These are phyloP conservation scores for Crotalus helleri DNA, from an alignment of 2,113 vertebrate species.

Conservation along the genomic window DNA sequence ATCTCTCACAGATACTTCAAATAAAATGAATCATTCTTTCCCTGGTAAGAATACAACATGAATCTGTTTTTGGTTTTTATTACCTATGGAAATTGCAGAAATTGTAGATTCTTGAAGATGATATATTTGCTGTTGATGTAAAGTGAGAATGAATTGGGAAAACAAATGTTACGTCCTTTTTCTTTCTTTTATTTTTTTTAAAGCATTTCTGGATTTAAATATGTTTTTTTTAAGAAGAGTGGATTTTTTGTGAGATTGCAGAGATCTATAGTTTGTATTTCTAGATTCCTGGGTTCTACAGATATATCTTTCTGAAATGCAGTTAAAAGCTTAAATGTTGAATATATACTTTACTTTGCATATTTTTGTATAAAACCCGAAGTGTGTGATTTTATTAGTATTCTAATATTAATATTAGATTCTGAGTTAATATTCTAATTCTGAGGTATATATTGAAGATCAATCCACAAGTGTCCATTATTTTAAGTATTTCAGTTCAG, in stretches of 20 bases:
- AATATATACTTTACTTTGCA: background rate
- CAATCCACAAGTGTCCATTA: background rate
- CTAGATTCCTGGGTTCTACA: background rate
- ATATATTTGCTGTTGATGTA: background rate
- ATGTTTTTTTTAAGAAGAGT: background rate
- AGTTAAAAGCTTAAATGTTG: background rate
- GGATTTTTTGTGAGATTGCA: background rate
- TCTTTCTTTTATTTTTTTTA: background rate
- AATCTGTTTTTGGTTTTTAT: background rate
- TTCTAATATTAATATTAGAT: background rate
- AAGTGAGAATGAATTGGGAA: background rate
- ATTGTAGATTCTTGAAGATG: background rate
- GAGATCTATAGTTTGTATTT: background rate
- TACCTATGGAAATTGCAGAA: background rate
- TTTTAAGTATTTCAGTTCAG: background rate
- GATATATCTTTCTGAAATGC: background rate
- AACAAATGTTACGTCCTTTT: background rate
- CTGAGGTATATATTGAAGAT: background rate
- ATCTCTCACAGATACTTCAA: slow-evolving; percentile 85
- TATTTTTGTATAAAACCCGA: background rate
- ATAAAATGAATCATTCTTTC: slow-evolving; percentile 76
- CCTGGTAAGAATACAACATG: slow-evolving; percentile 72
- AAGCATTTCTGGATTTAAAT: background rate
- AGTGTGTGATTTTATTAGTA: too few species aligned
- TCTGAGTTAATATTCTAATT: background rate